Evolutionary conservation across 1,140 invertebrate species (phyloP).

Genomic region (Drosophila melanica): DNA sequence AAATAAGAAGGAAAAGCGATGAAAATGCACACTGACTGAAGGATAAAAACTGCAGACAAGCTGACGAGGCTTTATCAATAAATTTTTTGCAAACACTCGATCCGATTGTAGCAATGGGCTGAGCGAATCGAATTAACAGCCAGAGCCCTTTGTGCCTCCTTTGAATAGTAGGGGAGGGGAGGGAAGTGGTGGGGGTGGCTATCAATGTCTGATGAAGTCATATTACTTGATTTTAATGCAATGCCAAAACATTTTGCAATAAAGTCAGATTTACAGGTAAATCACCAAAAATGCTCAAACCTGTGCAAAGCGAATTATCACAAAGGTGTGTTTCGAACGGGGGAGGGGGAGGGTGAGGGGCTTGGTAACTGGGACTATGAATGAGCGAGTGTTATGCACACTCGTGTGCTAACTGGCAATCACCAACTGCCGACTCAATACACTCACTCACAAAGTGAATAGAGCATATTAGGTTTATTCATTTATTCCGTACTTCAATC

Average conservation of each 20-base stretch:
- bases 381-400: slow-evolving; percentile 15
- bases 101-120: slow-evolving; percentile 11
- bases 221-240: slow-evolving; percentile 43
- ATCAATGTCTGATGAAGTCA: slow-evolving; percentile 26
- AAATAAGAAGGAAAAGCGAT: background rate
- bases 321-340: slow-evolving; percentile 2
- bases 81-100: slow-evolving; percentile 12
- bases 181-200: background rate
- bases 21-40: slow-evolving; percentile 6
- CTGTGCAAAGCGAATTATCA: slow-evolving; percentile 59
- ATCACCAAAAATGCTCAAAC: slow-evolving; percentile 39
- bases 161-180: background rate
- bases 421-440: slow-evolving; percentile 57
- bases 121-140: slow-evolving; percentile 1
- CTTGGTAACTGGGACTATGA: slow-evolving; percentile 30
- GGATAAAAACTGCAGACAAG: slow-evolving; percentile 15
- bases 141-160: background rate
- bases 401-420: slow-evolving; percentile 54
- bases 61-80: slow-evolving; percentile 29
- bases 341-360: background rate
- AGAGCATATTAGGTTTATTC: no score
- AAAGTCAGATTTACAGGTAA: slow-evolving; percentile 38
- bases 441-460: background rate
- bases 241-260: slow-evolving; percentile 32
- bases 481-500: no score